Evolutionary conservation across 2,113 vertebrate species (phyloP), one percentile per base, ranked within the genome.

Genomic region (Cyanoderma ruficeps): DNA sequence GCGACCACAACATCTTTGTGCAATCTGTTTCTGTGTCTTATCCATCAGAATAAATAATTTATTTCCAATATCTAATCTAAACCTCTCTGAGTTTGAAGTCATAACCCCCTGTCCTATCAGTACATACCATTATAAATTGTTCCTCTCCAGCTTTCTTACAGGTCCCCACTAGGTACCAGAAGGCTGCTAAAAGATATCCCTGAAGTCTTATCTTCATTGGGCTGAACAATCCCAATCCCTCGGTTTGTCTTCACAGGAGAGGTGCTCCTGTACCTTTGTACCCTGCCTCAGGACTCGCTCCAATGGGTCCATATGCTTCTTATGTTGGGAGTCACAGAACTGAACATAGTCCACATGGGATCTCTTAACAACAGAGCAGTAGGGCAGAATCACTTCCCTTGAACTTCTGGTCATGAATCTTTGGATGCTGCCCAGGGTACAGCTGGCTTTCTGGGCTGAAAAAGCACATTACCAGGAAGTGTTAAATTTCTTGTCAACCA

Each of bases 211-310:
- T 28, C 15, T 83, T 46, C n/a, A n/a, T n/a, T n/a, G n/a, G 23
- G 33, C 23, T 52, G 52, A 82, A 14, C 37, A 59, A 30, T n/a
- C 30, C 13, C n/a, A 75, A 6, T 60, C 24, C 14, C 9, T 31
- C 60, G 39, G 15, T 46, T 35, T 67, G 19, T 52, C 15, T 60
- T 68, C 39, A 60, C 9, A 47, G 28, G 16, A 75, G 28, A 68
- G 46, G 28, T 30, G 17, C 4, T 60, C 39, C 7, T 21, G 15
- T 60, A 53, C 59, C 23, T 60, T 46, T 39, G 15, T 30, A 52
- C 15, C 3, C 15, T 15, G 4, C 27, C 39, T 52, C 44, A n/a
- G 77, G 23, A 46, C 33, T 37, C 0, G 0, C 8, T 59, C 19
- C 33, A 52, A 4, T 14, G 19, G 67, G 33, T 44, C 23, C 35